Evolutionary conservation across 2,888 invertebrate genomes (phyloP), one percentile per base, ranked within the genome.

Genomic region (Luperina nickerlii): DNA sequence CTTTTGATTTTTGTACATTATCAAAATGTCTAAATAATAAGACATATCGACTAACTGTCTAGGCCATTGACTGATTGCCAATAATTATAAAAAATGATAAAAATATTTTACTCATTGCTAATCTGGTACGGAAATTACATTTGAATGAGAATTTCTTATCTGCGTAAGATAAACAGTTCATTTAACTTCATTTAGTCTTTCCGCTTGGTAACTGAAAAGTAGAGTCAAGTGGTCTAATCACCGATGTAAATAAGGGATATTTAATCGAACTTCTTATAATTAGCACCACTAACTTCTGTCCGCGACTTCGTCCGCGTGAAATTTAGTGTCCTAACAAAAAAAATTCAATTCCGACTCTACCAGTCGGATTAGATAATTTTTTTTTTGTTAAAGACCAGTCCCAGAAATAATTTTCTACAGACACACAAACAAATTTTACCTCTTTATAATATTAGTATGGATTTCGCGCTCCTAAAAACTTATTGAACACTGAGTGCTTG

Each of bases 61-160:
- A 5, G 1, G 6, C 20, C 27, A 48, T 27, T 48, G 18, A 24
- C 48, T 42, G 42, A 51, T 51, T 51, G 32, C 51, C 57, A 76
- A 76, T 27, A 9, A 74, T 27, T 24, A 75, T 32, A 48, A 48
- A 5, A 62, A 18, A 32, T 63, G n/a, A 74, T 45, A 38, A 54
- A 13, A 65, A 38, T 18, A 8, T 63, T 82, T 38, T 18, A 79
- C 45, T 45, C 11, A 24, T 45, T 54, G 32, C 38, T 38, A 73
- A 79, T 79, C 74, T 54, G 57, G 38, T 7, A 38, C 82, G 82
- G 65, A 82, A 57, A 79, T 79, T 15, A n/a, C 1, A 45, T 57
- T 74, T 74, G 63, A 73, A 54, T 24, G 27, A 63, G 20, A 74
- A 48, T 45, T n/a, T 82, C 54, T 57, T 79, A 79, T 79, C 78